These are phyloP conservation scores for Octonoba sinensis DNA, from an alignment of 2,888 invertebrate species.

Conservation along the genomic window DNA sequence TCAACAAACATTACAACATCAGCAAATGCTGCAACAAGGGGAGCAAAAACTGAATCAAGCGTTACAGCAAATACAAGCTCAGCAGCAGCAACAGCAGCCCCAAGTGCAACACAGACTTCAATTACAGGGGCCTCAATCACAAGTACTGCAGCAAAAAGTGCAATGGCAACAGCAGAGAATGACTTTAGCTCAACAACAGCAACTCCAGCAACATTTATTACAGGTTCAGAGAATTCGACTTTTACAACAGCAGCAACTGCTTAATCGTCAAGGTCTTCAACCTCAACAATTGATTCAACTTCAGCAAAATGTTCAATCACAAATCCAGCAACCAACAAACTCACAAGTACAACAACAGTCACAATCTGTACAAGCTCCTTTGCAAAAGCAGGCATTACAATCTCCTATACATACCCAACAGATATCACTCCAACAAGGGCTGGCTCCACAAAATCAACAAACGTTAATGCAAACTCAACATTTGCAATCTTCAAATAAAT, in stretches of 20 bases:
- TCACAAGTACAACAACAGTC: conserved; percentile 46
- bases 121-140: conserved; percentile 19
- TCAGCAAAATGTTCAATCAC: conserved; percentile 35
- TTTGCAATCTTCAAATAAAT: not conserved
- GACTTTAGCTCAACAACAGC: conserved; percentile 31
- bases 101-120: conserved; percentile 20
- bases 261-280: conserved; percentile 23
- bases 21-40: conserved; percentile 57
- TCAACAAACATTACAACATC: conserved; percentile 59
- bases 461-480: conserved; percentile 46
- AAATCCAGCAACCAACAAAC: conserved; percentile 49
- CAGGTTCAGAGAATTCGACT: conserved; percentile 38
- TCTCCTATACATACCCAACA: conserved; percentile 38
- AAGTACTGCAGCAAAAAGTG: conserved; percentile 44
- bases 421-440: conserved; percentile 23
- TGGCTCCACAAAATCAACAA: conserved; percentile 29
- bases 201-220: conserved; percentile 38
- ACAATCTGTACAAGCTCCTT: conserved; percentile 16
- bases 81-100: conserved; percentile 43
- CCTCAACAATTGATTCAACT: conserved; percentile 42
- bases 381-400: conserved; percentile 25
- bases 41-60: conserved; percentile 56
- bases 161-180: conserved; percentile 53
- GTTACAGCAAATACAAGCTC: conserved; percentile 53
- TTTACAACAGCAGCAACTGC: conserved; percentile 45